Conservation (phyloP, 2,888 invertebrate genomes). For the Himalopsyche tibetana region DNA sequence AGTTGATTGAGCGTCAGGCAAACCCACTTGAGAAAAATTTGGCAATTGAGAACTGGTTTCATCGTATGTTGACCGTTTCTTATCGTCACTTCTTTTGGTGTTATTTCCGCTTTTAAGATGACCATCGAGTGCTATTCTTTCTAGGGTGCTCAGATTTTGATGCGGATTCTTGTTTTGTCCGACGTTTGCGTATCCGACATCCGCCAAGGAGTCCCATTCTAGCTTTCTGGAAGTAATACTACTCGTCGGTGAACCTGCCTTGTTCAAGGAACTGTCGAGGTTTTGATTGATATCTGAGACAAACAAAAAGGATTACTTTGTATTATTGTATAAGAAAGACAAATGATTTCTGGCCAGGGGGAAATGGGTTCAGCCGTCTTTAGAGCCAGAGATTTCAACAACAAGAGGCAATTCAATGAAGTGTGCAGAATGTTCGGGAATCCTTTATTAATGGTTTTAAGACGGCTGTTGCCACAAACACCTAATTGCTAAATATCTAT, state of each 20-base stretch:
- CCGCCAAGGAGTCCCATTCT: constrained; percentile 90
- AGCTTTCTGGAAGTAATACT: constrained; percentile 85
- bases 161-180: constrained; percentile 75
- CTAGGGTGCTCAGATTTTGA: constrained; percentile 78
- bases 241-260: constrained; percentile 83
- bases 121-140: constrained; percentile 78
- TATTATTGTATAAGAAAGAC: no score
- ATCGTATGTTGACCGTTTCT: neutral
- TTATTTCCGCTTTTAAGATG: constrained; percentile 50
- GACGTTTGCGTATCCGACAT: constrained; percentile 86
- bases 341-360: no score
- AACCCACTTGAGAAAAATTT: constrained; percentile 70
- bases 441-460: no score
- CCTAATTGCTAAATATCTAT: no score
- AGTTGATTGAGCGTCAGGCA: constrained; percentile 77
- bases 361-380: no score
- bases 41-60: constrained; percentile 59
- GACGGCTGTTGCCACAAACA: no score
- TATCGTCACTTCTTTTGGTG: neutral
- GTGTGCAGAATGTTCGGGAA: no score
- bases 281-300: constrained; percentile 67
- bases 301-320: constrained; percentile 56
- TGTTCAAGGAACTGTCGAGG: constrained; percentile 66
- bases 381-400: no score
- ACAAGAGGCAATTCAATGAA: no score